A percentile compares a stretch with the other conserved stretches of the same genome.
These are phyloP conservation scores for Hirtodrosophila alboralis DNA, from an alignment of 2,888 invertebrate genomes.

Conservation along the genomic window DNA sequence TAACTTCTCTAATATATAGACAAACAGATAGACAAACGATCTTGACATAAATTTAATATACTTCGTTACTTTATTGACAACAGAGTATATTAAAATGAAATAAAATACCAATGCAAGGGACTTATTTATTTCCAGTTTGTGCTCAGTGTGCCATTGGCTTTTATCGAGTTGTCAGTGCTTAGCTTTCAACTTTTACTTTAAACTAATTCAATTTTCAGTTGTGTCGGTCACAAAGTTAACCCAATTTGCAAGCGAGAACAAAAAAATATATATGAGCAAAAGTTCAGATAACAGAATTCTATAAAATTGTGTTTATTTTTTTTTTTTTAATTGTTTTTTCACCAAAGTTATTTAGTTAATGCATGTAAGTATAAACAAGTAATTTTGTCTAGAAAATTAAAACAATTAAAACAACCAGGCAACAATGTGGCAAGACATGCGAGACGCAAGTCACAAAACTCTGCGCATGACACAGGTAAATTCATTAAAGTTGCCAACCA, in stretches of 20 bases:
- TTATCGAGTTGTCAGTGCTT: conserved; percentile 55
- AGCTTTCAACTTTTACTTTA: conserved; percentile 48
- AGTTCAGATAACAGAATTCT: no score
- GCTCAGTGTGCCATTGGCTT: conserved; percentile 40
- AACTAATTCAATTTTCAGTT: conserved; percentile 63
- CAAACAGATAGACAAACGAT: no score
- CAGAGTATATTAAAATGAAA: no score
- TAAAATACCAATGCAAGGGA: conserved; percentile 19
- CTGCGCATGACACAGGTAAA: conserved; percentile 72
- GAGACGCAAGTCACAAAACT: conserved; percentile 43
- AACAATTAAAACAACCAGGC: conserved; percentile 51
- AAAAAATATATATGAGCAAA: conserved; percentile 19
- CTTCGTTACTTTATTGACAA: no score
- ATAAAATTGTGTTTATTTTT: no score
- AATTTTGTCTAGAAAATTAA: conserved; percentile 41
- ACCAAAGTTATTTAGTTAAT: conserved; percentile 30
- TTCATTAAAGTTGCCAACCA: conserved; percentile 71
- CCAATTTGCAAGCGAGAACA: conserved; percentile 53
- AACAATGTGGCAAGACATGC: conserved; percentile 46
- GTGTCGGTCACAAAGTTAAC: conserved; percentile 61
- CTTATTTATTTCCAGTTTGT: conserved; percentile 44
- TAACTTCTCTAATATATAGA: no score
- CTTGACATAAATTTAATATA: no score
- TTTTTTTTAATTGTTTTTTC: no score
- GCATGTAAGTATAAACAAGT: conserved; percentile 55